phyloP scores from a whole-genome alignment of 2,797 vertebrate species.

The Parauchenoglanis punctatus region DNA sequence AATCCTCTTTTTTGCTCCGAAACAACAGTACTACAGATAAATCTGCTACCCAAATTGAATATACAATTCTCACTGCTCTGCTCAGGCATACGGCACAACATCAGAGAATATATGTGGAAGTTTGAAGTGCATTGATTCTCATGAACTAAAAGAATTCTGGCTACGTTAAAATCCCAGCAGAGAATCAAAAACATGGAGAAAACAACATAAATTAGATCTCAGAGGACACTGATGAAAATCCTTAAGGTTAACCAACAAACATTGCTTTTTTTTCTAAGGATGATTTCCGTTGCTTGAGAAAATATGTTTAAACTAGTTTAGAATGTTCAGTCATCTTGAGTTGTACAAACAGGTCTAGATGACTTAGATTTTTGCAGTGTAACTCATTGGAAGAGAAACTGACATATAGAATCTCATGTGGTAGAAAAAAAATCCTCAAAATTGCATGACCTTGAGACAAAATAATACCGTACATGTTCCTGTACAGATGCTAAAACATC shows the following conservation, averaged over 20 bases:
- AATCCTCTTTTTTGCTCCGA: background rate
- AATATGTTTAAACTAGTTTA: background rate
- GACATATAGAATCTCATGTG: background rate
- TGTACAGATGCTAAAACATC: background rate
- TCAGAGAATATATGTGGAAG: too few species aligned
- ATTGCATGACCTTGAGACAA: background rate
- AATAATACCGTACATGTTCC: background rate
- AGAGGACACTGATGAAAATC: background rate
- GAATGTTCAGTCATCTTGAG: background rate
- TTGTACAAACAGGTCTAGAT: background rate
- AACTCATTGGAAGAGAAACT: background rate
- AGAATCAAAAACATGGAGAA: slow-evolving; percentile 13
- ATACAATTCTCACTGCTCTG: background rate
- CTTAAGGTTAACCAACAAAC: slow-evolving; percentile 4
- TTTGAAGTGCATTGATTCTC: background rate
- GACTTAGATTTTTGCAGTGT: too few species aligned
- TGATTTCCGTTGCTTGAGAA: background rate
- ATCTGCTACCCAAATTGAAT: background rate
- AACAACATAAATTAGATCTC: slow-evolving; percentile 35
- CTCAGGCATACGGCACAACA: background rate
- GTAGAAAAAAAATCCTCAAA: background rate
- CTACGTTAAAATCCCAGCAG: slow-evolving; percentile 7
- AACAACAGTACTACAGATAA: background rate
- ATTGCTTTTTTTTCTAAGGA: background rate
- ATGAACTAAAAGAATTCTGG: slow-evolving; percentile 4